These are phyloP conservation scores for Sander vitreus DNA, from an alignment of 2,113 vertebrate genomes.

Conservation along the genomic window DNA sequence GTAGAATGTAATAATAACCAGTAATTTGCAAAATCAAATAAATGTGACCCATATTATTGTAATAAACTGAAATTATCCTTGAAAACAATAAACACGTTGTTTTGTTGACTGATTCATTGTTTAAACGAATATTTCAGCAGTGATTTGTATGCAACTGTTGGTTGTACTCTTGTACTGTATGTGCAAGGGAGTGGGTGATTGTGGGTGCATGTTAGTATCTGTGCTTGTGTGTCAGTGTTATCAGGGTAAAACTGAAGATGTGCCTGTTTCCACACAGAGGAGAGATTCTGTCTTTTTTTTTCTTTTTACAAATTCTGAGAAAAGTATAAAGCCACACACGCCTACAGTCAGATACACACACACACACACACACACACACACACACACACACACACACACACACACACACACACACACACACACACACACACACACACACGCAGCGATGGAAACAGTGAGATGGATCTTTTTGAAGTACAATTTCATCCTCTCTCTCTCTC, in stretches of 20 bases:
- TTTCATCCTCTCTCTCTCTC: conserved; percentile 60
- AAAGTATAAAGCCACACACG: conserved; percentile 33
- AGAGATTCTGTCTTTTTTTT: conserved; percentile 26
- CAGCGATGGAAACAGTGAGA: conserved; percentile 55
- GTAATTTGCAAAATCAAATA: background rate
- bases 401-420: conserved; percentile 14
- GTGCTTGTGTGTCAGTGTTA: conserved; percentile 44
- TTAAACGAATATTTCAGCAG: background rate
- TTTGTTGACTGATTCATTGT: conserved; percentile 1
- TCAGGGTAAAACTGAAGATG: conserved; percentile 44
- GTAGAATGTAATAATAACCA: background rate
- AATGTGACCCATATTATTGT: background rate
- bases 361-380: conserved; percentile 11
- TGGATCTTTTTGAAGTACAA: conserved; percentile 73
- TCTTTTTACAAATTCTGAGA: conserved; percentile 28
- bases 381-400: conserved; percentile 16
- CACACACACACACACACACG: conserved; percentile 14
- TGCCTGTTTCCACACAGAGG: conserved; percentile 48
- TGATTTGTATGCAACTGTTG: conserved; percentile 1
- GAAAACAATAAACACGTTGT: conserved; percentile 1
- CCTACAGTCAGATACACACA: conserved; percentile 4
- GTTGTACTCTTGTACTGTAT: conserved; percentile 1
- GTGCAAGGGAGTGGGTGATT: conserved; percentile 24
- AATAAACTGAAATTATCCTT: background rate
- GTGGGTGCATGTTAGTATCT: conserved; percentile 26